Evolutionary conservation across 2,797 vertebrate species (phyloP), one percentile per base, ranked within the genome.

Genomic region (Champsocephalus gunnari): DNA sequence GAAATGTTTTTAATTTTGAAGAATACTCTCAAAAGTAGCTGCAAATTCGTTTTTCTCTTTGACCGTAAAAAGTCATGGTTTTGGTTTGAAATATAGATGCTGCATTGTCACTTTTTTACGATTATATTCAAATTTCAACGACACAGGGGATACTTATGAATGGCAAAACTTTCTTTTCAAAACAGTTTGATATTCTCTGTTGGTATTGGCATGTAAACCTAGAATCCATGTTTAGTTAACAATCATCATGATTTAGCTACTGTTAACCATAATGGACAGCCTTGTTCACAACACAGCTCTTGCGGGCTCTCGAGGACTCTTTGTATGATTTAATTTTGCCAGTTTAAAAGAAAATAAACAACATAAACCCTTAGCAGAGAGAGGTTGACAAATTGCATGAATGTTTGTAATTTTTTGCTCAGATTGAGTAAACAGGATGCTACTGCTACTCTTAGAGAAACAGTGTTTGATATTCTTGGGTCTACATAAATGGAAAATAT

Each of bases 181-280:
- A 64, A 64, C 5, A 0, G 9, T 66, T 50, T 16, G 8, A 41
- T 55, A 11, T 5, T 55, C 3, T 56, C 6, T 50, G 24, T 45
- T 34, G 32, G 5, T 50, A 8, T 50, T 51, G 53, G 16, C 49
- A 34, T 66, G 12, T 59, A 55, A 66, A 61, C 61, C 45, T 10
- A 5, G 17, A 70, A 70, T 54, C 1, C 17, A 21, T 32, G 14
- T 73, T 62, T 56, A 24, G 47, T 51, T 43, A 60, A 61, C 56
- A 70, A 54, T 59, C 34, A 55, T 11, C 3, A 78, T 17, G 9
- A 32, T n/a, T 63, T 7, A 57, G 44, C 32, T 19, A 45, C 48
- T 66, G 63, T 28, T 73, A 17, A 66, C 55, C 4, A 45, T 32
- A 66, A 12, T 13, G 1, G 51, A 78, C n/a, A 9, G 12, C 2